Conservation (phyloP, 2,888 invertebrate species). For the Colostygia pectinataria region DNA sequence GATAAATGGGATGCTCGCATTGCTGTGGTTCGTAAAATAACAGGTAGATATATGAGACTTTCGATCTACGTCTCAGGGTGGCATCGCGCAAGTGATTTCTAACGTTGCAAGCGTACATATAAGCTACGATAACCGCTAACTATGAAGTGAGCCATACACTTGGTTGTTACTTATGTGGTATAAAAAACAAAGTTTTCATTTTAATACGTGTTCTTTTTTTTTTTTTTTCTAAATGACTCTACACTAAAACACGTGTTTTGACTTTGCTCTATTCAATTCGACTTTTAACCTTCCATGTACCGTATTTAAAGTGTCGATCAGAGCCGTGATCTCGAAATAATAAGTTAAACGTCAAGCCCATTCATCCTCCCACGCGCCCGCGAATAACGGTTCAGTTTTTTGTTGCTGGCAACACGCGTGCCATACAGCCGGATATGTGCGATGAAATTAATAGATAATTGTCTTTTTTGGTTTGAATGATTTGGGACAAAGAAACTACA, state of each 20-base stretch:
- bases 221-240: too few species aligned
- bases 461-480: not conserved
- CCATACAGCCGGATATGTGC: conserved; percentile 20
- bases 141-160: too few species aligned
- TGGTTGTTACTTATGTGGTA: too few species aligned
- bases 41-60: too few species aligned
- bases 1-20: too few species aligned
- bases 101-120: too few species aligned
- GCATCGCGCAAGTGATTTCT: too few species aligned
- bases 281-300: conserved; percentile 22
- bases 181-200: too few species aligned
- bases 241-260: not conserved
- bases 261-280: conserved; percentile 11
- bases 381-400: conserved; percentile 46
- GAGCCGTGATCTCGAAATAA: conserved; percentile 30
- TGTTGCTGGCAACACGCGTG: conserved; percentile 28
- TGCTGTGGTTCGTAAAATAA: too few species aligned
- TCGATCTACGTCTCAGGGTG: too few species aligned
- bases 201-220: too few species aligned
- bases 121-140: too few species aligned
- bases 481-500: not conserved
- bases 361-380: conserved; percentile 49
- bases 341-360: conserved; percentile 38
- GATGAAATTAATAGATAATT: conserved; percentile 24
- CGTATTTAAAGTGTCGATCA: conserved; percentile 32